Conservation (phyloP, 2,888 invertebrate genomes). For the Ferrisia virgata region DNA sequence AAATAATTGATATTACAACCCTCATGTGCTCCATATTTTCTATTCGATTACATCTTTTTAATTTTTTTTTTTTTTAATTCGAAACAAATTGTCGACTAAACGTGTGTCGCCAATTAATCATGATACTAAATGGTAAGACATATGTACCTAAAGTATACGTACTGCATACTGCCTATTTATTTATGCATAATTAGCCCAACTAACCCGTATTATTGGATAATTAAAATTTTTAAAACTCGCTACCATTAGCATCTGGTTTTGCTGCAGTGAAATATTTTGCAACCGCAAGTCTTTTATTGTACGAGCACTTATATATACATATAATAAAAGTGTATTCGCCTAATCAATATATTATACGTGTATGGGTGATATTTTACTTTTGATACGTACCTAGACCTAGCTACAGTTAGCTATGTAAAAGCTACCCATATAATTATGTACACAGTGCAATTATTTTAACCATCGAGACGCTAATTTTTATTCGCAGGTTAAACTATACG, state of each 20-base stretch:
- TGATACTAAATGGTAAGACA: background rate
- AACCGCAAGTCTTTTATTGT: too few species aligned
- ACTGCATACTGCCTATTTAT: too few species aligned
- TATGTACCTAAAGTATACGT: too few species aligned
- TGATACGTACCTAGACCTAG: background rate
- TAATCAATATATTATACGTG: too few species aligned
- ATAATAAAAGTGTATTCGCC: too few species aligned
- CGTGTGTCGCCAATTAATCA: background rate
- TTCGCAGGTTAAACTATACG: background rate
- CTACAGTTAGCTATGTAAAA: too few species aligned
- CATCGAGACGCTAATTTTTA: background rate
- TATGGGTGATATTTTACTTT: background rate
- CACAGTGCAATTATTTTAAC: background rate
- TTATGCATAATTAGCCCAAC: background rate
- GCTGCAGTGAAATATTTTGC: background rate
- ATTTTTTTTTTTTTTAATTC: background rate
- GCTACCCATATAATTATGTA: background rate
- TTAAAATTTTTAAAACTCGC: background rate
- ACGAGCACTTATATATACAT: too few species aligned
- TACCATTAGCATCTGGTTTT: background rate
- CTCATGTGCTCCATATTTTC: background rate
- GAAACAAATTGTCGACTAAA: background rate
- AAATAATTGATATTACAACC: background rate
- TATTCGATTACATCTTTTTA: background rate
- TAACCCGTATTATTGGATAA: background rate